Evolutionary conservation across 2,888 invertebrate species (phyloP), one percentile per base, ranked within the genome.

Genomic region (Mythimna lalbum): DNA sequence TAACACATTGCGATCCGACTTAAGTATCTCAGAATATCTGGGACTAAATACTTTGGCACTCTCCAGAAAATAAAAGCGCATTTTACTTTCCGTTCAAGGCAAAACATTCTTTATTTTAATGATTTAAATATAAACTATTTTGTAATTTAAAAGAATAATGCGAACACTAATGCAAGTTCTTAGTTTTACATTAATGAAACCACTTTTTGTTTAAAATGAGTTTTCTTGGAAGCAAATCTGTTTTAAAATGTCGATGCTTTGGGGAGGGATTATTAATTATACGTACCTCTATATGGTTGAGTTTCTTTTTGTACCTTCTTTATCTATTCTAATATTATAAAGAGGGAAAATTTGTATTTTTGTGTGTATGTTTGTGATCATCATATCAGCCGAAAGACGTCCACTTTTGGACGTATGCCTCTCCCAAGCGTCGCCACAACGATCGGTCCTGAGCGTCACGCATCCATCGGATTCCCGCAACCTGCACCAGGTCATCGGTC

Each of bases 151-250:
- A 52, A 62, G 27, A 57, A 36, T 43, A 66, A 75, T 17, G n/a
- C 12, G 14, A 55, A 19, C 17, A n/a, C 12, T 50, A 17, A 39
- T 19, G 55, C 23, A 62, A 62, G 39, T 52, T 39, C 27, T 31
- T 43, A 31, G 27, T 66, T 69, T 27, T n/a, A 67, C 33, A 27
- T 59, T 31, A 12, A 53, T 66, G 23, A 27, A 61, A 9, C 12
- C 36, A 68, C 33, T 73, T 73, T 71, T 67, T 31, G 27, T 59
- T 74, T 52, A 21, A 53, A 63, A 63, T 39, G 36, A 62, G 52
- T 31, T 57, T 61, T 10, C 27, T 21, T 39, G 1, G 1, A 7
- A 10, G 10, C 21, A 50, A 39, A 49, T 27, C 3, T 23, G 36
- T 59, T 63, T 33, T 33, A 10, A 10, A 33, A 33, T 3, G 49